phyloP scores from a whole-genome alignment of 2,113 vertebrate species.

The Zosterops pallidus region DNA sequence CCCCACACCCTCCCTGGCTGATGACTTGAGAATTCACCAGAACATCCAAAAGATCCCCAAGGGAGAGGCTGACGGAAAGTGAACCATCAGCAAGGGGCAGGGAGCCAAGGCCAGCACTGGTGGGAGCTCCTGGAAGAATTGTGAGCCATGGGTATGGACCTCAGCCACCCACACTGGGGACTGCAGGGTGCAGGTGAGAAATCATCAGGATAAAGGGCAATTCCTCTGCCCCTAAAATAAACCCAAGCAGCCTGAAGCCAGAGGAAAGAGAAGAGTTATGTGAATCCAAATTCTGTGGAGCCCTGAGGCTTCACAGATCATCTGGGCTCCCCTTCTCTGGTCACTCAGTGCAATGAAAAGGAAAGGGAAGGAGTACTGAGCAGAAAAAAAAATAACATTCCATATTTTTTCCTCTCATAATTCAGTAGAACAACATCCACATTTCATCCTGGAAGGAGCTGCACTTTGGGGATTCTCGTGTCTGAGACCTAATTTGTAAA shows the following conservation, averaged over 20 bases:
- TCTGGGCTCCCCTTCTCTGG: neutral
- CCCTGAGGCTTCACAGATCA: neutral
- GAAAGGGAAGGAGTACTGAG: neutral
- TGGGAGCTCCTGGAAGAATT: neutral
- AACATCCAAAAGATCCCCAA: neutral
- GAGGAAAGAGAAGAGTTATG: neutral
- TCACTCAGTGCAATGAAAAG: neutral
- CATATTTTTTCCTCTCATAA: neutral
- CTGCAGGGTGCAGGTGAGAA: neutral
- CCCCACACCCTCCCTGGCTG: neutral
- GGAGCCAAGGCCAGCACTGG: neutral
- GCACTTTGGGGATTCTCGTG: neutral
- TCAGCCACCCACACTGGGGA: neutral
- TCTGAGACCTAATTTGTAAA: conserved; percentile 37
- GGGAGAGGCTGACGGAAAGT: neutral
- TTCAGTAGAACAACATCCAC: neutral
- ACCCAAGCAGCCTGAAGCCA: neutral
- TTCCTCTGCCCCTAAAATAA: neutral
- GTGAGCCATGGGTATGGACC: rapidly evolving
- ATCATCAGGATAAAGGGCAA: neutral
- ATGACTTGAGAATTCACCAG: neutral
- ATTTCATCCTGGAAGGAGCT: conserved; percentile 4
- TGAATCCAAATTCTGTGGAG: neutral
- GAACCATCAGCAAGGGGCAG: neutral
- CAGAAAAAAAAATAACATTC: neutral